Percentiles rank a stretch among this genome's conserved stretches.
phyloP scores from a whole-genome alignment of 1,140 invertebrate species.

The Saxidomus purpurata region DNA sequence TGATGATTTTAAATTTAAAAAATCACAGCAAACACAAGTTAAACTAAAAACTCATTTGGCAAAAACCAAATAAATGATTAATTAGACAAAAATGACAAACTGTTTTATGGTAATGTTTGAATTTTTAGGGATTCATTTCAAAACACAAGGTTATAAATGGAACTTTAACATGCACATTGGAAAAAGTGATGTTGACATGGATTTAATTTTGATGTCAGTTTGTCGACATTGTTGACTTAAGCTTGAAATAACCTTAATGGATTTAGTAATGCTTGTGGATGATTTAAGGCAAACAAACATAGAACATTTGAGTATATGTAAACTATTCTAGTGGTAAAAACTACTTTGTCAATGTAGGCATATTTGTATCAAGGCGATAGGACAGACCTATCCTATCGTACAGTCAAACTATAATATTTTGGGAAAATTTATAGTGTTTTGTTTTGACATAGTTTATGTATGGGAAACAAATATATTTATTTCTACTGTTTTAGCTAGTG shows the following conservation, averaged over 20 bases:
- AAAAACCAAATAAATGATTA: not conserved
- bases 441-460: not conserved
- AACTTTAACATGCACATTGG: not conserved
- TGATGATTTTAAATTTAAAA: too few species aligned
- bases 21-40: too few species aligned
- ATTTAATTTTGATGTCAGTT: not conserved
- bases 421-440: not conserved
- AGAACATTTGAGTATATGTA: too few species aligned
- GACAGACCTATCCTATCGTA: too few species aligned
- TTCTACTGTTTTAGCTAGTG: not conserved
- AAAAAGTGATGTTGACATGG: not conserved
- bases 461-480: not conserved
- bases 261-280: not conserved
- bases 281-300: not conserved
- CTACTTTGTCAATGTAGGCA: too few species aligned
- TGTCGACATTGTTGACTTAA: not conserved
- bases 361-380: too few species aligned
- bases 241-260: not conserved
- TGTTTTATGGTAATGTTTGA: not conserved
- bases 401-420: too few species aligned
- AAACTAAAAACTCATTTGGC: too few species aligned
- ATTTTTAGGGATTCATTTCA: not conserved
- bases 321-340: too few species aligned
- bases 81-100: not conserved
- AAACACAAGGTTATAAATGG: not conserved